A percentile compares a stretch with the other conserved stretches of the same genome.
Conservation (phyloP, 2,797 vertebrate genomes). For the Limosa lapponica region DNA sequence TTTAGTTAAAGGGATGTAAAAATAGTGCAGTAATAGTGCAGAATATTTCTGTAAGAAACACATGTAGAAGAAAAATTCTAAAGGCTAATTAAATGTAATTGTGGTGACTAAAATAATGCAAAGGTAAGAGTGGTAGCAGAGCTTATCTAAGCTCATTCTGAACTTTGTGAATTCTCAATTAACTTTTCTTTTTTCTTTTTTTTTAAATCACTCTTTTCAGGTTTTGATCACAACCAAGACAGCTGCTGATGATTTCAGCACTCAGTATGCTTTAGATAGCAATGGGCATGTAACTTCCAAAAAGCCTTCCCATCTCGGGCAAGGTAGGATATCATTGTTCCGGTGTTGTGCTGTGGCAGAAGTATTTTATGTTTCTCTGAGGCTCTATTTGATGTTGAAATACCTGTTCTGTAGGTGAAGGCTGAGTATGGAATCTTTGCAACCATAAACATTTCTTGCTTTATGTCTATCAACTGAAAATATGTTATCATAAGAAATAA, state of each 20-base stretch:
- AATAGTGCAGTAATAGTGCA: neutral
- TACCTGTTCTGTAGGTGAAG: neutral
- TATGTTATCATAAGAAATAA: neutral
- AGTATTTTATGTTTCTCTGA: neutral
- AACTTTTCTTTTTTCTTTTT: neutral
- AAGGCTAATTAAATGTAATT: neutral
- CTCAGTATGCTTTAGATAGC: conserved; percentile 87
- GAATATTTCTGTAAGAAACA: neutral
- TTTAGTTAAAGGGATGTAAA: neutral
- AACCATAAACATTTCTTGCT: neutral
- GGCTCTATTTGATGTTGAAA: neutral
- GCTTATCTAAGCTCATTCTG: neutral
- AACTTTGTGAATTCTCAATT: neutral
- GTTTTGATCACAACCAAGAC: conserved; percentile 92
- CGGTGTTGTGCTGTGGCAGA: neutral
- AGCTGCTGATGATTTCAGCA: conserved; percentile 86
- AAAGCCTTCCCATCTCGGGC: conserved; percentile 92
- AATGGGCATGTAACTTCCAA: conserved; percentile 86
- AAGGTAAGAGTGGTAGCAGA: neutral
- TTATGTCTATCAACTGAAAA: neutral
- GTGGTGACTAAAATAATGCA: neutral
- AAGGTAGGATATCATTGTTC: conserved; percentile 79
- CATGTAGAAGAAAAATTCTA: neutral
- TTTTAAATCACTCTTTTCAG: conserved; percentile 68
- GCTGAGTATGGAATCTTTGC: neutral